A percentile compares a stretch with the other conserved stretches of the same genome.
These are phyloP conservation scores for Dendroctonus ponderosae DNA, from an alignment of 1,140 invertebrate genomes.

Conservation along the genomic window DNA sequence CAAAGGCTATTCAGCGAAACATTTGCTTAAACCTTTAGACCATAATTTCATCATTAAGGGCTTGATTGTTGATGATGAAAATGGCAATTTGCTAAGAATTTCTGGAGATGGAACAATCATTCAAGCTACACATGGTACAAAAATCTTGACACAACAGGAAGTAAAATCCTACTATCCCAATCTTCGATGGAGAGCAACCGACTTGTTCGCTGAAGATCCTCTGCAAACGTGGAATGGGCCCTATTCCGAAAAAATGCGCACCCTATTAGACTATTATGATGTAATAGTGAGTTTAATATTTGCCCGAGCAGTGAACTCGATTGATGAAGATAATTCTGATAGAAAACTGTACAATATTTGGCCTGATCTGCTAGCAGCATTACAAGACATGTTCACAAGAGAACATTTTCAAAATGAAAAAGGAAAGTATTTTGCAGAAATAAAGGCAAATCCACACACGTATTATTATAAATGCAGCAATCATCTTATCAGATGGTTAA, in stretches of 20 bases:
- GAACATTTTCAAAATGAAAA: conserved; percentile 59
- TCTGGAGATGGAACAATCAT: conserved; percentile 62
- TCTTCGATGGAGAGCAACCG: conserved; percentile 59
- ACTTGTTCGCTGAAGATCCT: conserved; percentile 58
- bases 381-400: conserved; percentile 62
- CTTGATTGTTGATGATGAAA: conserved; percentile 69
- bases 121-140: conserved; percentile 70
- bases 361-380: conserved; percentile 63
- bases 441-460: conserved; percentile 63
- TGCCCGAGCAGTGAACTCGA: conserved; percentile 68
- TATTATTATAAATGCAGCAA: conserved; percentile 64
- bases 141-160: conserved; percentile 57
- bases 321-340: conserved; percentile 58
- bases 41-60: conserved; percentile 73
- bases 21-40: conserved; percentile 56
- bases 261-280: conserved; percentile 77
- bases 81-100: conserved; percentile 71
- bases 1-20: conserved; percentile 59
- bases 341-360: conserved; percentile 61
- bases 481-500: conserved; percentile 65
- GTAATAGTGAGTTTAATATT: conserved; percentile 66
- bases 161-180: conserved; percentile 62
- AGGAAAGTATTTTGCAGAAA: conserved; percentile 62
- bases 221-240: conserved; percentile 64
- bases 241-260: conserved; percentile 60